Evolutionary conservation across 2,888 invertebrate genomes (phyloP), one percentile per base, ranked within the genome.

Genomic region (Terebella lapidaria): DNA sequence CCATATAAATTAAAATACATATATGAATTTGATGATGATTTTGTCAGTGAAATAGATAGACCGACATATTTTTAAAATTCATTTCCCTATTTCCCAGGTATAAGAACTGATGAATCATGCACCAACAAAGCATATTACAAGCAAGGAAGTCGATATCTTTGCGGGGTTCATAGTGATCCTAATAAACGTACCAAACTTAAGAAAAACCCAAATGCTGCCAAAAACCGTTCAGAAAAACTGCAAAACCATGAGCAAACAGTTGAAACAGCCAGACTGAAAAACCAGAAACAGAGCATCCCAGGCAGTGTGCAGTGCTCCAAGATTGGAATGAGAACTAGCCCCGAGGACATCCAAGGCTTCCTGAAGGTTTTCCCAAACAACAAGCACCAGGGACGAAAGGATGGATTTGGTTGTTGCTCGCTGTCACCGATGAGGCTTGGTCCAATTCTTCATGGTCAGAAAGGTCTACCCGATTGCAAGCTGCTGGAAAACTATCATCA

Each of bases 91-190:
- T 10, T 5, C 5, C 10, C n/a, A 15, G 49, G 49, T 5, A 5
- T 5, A 15, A 49, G 22, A 22, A 22, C 5, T 5, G 49, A 24
- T 22, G 18, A 53, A 26, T 5, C 24, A 5, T 53, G 53, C 26
- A 25, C 53, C 5, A 53, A 53, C 27, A 53, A 53, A 20, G 53
- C 53, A 3, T 53, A 53, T 20, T 53, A 53, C 53, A 53, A 20
- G 10, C 53, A 53, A 20, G 27, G 53, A 25, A 26, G 10, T 10
- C 5, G 20, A 22, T 26, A 15, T 22, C 25, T 53, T 3, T 53
- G 53, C 26, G 53, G 53, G 5, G 53, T 53, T 25, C 53, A 53
- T 20, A 53, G 53, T 20, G 10, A 22, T 10, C 5, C 10, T 27
- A 26, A 10, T 15, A 20, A 10, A 5, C 24, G 53, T 3, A 5